These are phyloP conservation scores for Chaetops frenatus DNA, from an alignment of 2,113 vertebrate species.

Conservation along the genomic window DNA sequence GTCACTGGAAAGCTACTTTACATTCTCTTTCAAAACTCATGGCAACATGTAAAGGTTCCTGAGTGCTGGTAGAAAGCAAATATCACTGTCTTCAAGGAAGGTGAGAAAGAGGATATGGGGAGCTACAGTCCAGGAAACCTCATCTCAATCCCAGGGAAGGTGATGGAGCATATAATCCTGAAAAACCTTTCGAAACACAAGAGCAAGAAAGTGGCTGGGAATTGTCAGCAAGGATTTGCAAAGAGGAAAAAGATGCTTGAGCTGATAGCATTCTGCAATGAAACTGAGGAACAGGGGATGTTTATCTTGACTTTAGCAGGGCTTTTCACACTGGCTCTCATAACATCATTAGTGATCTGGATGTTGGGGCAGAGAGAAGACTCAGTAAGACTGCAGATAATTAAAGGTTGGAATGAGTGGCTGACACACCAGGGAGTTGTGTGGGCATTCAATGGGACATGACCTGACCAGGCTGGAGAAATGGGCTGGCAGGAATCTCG, in stretches of 20 bases:
- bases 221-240: background rate
- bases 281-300: background rate
- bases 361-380: background rate
- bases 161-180: background rate
- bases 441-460: background rate
- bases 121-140: background rate
- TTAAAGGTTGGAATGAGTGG: background rate
- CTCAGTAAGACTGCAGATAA: background rate
- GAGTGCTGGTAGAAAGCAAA: background rate
- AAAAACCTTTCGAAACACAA: background rate
- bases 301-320: background rate
- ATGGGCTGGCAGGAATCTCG: background rate
- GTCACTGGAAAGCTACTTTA: background rate
- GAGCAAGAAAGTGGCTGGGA: background rate
- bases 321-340: background rate
- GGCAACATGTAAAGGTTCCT: background rate
- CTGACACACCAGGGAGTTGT: background rate
- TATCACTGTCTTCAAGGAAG: background rate
- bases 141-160: background rate
- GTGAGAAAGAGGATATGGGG: background rate
- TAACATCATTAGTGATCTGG: background rate
- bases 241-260: background rate
- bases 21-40: background rate
- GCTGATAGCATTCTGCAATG: background rate
- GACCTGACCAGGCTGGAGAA: background rate